These are phyloP conservation scores for Chrysemys picta DNA, from an alignment of 2,113 vertebrate genomes.

Conservation along the genomic window DNA sequence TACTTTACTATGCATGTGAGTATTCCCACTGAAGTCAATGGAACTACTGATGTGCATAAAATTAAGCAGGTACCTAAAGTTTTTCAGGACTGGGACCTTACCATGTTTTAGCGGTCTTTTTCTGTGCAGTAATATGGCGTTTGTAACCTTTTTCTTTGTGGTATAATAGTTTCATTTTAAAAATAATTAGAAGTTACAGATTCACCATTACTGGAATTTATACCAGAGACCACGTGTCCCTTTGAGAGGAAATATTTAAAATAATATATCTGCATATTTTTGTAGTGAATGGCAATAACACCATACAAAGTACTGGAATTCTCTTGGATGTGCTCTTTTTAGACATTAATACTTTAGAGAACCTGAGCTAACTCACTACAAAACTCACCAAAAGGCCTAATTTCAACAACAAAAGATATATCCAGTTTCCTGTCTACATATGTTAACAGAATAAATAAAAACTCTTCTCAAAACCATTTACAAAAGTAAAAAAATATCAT, in stretches of 20 bases:
- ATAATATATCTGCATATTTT: background rate
- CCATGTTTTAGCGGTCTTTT: background rate
- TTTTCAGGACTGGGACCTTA: background rate
- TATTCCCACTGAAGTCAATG: background rate
- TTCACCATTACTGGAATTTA: background rate
- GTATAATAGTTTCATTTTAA: background rate
- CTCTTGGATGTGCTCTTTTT: background rate
- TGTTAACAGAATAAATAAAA: background rate
- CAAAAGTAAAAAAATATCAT: background rate
- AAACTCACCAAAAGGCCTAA: constrained; percentile 14
- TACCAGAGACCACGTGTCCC: background rate
- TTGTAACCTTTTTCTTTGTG: background rate
- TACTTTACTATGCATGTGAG: background rate
- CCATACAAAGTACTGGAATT: background rate
- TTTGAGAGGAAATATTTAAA: background rate
- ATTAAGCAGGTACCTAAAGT: background rate
- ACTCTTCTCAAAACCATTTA: background rate
- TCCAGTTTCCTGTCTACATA: background rate
- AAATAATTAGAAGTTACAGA: background rate
- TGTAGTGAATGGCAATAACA: background rate
- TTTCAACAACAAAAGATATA: background rate
- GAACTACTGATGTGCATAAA: background rate
- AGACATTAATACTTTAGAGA: background rate
- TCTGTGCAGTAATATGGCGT: background rate
- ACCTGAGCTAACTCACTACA: background rate